Evolutionary conservation across 2,113 vertebrate species (phyloP), one percentile per base, ranked within the genome.

Genomic region (Psephotus haematonotus): DNA sequence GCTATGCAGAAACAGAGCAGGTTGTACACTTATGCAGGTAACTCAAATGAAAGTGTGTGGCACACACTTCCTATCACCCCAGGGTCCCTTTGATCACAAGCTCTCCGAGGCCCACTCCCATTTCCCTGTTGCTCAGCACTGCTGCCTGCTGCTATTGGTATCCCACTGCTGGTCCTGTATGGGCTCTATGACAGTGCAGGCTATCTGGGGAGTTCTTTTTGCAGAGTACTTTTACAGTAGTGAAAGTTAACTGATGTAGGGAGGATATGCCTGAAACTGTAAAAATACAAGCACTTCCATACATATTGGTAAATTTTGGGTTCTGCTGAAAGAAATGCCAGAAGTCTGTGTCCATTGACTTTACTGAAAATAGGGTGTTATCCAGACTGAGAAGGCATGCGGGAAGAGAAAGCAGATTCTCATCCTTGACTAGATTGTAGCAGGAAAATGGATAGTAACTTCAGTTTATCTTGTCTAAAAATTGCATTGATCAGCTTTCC

Each of bases 71-170:
- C 29, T 76, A 74, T 81, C 39, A 55, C 22, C 13, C 65, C 33
- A 41, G 27, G n/a, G 23, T 23, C n/a, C 31, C n/a, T 83, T 33
- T 0, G 0, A 41, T 29, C 46, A 7, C 31, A 19, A 15, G 5
- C 8, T 52, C 15, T 24, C 11, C 16, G 23, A 27, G 49, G 9
- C 19, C 47, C 2, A 1, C 13, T 68, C 5, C 9, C 28, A 15
- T 78, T 67, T 25, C 60, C 22, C n/a, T 27, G 37, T 20, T 4
- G 10, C 27, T 63, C 1, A 1, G 4, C 23, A 13, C 18, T 57
- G 31, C 60, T 64, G 41, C 28, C 49, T 62, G 20, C 9, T 72
- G 22, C 39, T 39, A 6, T 19, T 74, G 16, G 11, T 37, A 12
- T 47, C 53, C 29, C n/a, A 4, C 4, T 33, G 35, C n/a, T 64